Conservation (phyloP, 2,888 invertebrate genomes). For the Euzophera pinguis region DNA sequence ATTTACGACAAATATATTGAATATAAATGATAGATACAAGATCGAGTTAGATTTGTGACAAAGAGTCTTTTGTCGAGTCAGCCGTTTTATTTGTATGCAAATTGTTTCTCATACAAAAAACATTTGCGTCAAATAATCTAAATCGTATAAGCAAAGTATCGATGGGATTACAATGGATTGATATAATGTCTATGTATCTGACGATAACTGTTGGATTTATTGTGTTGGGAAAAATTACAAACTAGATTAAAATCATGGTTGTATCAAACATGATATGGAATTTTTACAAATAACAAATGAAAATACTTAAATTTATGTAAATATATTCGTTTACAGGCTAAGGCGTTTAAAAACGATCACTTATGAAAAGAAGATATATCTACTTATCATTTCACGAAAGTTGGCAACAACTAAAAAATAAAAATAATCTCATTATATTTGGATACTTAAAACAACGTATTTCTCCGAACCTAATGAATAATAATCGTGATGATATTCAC, state of each 20-base stretch:
- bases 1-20: constrained; percentile 71
- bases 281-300: no score
- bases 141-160: constrained; percentile 25
- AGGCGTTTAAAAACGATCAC: no score
- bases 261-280: no score
- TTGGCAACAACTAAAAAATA: no score
- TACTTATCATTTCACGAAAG: no score
- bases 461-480: constrained; percentile 13
- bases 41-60: constrained; percentile 66
- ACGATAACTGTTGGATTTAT: no score
- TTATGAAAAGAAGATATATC: no score
- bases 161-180: constrained; percentile 5
- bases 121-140: constrained; percentile 43
- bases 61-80: constrained; percentile 70
- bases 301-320: no score
- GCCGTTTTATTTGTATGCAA: constrained; percentile 75
- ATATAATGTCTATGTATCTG: neutral
- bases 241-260: no score
- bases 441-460: neutral
- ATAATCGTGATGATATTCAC: constrained; percentile 10
- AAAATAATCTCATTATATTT: neutral
- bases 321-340: no score
- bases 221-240: no score
- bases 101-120: constrained; percentile 53
- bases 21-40: constrained; percentile 74